A percentile compares a stretch with the other conserved stretches of the same genome.
phyloP scores from a whole-genome alignment of 2,797 vertebrate genomes.

The Cyprinodon diabolis region DNA sequence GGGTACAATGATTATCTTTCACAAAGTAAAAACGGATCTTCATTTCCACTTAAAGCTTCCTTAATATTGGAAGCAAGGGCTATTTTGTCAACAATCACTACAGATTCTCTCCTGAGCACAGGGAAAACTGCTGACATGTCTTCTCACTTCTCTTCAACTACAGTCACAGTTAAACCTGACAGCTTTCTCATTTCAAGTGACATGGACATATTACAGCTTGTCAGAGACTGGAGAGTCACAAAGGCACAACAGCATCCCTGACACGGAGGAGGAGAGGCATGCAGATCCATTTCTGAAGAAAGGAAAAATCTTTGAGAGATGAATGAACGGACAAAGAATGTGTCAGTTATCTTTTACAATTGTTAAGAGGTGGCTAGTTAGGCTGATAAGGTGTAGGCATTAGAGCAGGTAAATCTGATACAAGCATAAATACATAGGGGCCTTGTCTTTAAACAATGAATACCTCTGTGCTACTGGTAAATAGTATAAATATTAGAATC shows the following conservation, averaged over 20 bases:
- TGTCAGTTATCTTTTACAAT: background rate
- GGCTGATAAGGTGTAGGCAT: background rate
- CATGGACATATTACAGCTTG: constrained; percentile 1
- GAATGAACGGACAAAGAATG: background rate
- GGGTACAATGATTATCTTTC: background rate
- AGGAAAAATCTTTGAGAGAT: background rate
- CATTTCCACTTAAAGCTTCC: background rate
- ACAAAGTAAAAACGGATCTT: background rate
- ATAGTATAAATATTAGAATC: background rate
- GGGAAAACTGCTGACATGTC: background rate
- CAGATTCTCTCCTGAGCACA: background rate
- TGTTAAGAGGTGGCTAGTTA: background rate
- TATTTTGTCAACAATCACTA: background rate
- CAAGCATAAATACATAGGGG: background rate
- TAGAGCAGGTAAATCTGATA: background rate
- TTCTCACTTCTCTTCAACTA: background rate
- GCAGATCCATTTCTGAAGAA: background rate
- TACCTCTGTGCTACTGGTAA: background rate
- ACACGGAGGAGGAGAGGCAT: background rate
- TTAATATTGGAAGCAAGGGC: background rate
- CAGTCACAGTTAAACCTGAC: constrained; percentile 2
- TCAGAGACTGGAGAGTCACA: background rate
- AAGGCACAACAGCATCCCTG: background rate
- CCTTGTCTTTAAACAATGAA: background rate
- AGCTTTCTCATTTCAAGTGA: constrained; percentile 4